phyloP scores from a whole-genome alignment of 2,888 invertebrate species.

The Lapara coniferarum region DNA sequence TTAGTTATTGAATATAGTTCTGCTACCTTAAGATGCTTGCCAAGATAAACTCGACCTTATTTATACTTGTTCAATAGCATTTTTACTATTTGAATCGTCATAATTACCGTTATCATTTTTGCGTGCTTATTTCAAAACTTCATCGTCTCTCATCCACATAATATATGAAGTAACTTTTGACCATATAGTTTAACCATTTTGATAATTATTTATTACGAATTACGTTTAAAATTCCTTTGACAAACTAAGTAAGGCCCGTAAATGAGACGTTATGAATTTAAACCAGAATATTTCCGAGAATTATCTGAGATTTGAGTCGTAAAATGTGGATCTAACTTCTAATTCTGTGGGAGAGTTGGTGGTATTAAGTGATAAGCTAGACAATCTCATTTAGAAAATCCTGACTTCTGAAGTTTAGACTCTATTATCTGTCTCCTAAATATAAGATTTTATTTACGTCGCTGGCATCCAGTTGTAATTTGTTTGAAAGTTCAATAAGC shows the following conservation, averaged over 20 bases:
- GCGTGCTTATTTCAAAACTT: constrained; percentile 10
- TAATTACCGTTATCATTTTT: background rate
- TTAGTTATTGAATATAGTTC: too few species aligned
- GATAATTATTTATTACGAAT: background rate
- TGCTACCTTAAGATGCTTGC: background rate
- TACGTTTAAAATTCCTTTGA: background rate
- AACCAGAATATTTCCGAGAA: constrained; percentile 12
- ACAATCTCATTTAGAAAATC: constrained; percentile 19
- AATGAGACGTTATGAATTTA: constrained; percentile 20
- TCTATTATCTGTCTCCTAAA: background rate
- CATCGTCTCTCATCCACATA: background rate
- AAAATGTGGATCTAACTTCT: constrained; percentile 8
- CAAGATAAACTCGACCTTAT: too few species aligned
- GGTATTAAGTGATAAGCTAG: constrained; percentile 15
- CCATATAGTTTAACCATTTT: constrained; percentile 1
- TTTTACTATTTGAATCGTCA: constrained; percentile 1
- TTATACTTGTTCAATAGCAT: background rate
- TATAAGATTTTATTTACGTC: constrained; percentile 1
- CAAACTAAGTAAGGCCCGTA: constrained; percentile 4
- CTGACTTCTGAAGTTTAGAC: constrained; percentile 4
- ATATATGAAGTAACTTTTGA: background rate
- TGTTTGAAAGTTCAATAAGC: background rate
- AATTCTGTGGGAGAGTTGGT: background rate
- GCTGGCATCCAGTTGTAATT: background rate
- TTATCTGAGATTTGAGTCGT: constrained; percentile 11